These are phyloP conservation scores for Melanotaenia duboulayi DNA, from an alignment of 2,113 vertebrate genomes.

Conservation along the genomic window DNA sequence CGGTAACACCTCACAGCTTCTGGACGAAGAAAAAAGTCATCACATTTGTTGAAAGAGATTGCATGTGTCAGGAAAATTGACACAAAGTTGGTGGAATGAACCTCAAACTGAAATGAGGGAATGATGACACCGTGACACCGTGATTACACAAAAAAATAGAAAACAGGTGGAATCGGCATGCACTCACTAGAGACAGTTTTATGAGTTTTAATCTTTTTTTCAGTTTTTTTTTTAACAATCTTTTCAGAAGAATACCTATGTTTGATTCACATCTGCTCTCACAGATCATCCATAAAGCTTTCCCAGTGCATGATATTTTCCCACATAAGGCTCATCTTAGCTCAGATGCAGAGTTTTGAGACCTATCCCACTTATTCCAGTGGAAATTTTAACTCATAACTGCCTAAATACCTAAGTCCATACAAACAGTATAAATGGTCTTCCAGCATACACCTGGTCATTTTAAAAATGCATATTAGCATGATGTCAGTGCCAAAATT, in stretches of 20 bases:
- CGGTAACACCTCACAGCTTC: constrained; percentile 68
- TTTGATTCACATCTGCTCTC: constrained; percentile 38
- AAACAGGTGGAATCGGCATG: constrained; percentile 73
- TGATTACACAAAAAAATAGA: constrained; percentile 73
- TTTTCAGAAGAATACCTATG: constrained; percentile 10
- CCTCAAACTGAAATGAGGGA: constrained; percentile 57
- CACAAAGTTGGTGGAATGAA: constrained; percentile 51
- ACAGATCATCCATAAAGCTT: constrained; percentile 17
- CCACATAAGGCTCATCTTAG: constrained; percentile 34
- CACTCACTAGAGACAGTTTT: constrained; percentile 52
- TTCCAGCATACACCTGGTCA: constrained; percentile 53
- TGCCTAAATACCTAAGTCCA: constrained; percentile 45
- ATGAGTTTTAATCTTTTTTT: constrained; percentile 55
- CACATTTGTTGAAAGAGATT: constrained; percentile 60
- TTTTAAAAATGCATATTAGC: constrained; percentile 61
- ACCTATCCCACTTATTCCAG: constrained; percentile 40
- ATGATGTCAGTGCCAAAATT: constrained; percentile 61
- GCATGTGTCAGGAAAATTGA: constrained; percentile 69
- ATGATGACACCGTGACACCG: constrained; percentile 72
- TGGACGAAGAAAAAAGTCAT: constrained; percentile 52
- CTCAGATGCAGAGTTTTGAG: constrained; percentile 47
- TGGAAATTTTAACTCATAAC: constrained; percentile 41
- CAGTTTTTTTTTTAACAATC: constrained; percentile 29
- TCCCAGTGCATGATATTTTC: constrained; percentile 26
- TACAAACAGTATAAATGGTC: constrained; percentile 60